A percentile compares a stretch with the other conserved stretches of the same genome.
These are phyloP conservation scores for Agriopis leucophaearia DNA, from an alignment of 2,888 invertebrate species.

Conservation along the genomic window DNA sequence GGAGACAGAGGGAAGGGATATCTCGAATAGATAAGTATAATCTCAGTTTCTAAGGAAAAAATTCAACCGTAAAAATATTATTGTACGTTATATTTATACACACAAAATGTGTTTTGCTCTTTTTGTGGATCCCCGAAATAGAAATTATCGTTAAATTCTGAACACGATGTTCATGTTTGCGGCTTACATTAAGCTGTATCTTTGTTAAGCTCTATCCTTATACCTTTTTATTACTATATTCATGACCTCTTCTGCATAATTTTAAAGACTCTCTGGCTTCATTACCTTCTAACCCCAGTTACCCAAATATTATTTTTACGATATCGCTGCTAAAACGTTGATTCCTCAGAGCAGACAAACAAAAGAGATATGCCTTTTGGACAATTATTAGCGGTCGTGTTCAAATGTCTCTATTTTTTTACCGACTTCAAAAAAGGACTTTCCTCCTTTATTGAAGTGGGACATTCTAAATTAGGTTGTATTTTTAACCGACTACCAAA, in stretches of 20 bases:
- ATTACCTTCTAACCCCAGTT: conserved; percentile 25
- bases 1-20: no score
- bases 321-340: conserved; percentile 13
- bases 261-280: conserved; percentile 22
- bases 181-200: conserved; percentile 17
- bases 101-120: conserved; percentile 1
- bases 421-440: no score
- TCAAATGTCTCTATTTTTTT: no score
- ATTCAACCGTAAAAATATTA: not conserved
- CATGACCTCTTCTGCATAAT: conserved; percentile 26
- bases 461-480: no score
- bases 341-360: not conserved
- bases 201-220: conserved; percentile 21
- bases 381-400: no score
- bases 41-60: not conserved
- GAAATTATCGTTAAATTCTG: conserved; percentile 7
- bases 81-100: not conserved
- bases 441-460: no score
- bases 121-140: not conserved
- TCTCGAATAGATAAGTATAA: conserved; percentile 1
- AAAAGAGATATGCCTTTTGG: no score
- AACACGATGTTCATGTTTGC: conserved; percentile 20
- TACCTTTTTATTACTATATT: conserved; percentile 25
- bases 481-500: no score
- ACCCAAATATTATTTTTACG: conserved; percentile 28